These are phyloP conservation scores for Syngnathus floridae DNA, from an alignment of 2,113 vertebrate genomes.

Conservation along the genomic window DNA sequence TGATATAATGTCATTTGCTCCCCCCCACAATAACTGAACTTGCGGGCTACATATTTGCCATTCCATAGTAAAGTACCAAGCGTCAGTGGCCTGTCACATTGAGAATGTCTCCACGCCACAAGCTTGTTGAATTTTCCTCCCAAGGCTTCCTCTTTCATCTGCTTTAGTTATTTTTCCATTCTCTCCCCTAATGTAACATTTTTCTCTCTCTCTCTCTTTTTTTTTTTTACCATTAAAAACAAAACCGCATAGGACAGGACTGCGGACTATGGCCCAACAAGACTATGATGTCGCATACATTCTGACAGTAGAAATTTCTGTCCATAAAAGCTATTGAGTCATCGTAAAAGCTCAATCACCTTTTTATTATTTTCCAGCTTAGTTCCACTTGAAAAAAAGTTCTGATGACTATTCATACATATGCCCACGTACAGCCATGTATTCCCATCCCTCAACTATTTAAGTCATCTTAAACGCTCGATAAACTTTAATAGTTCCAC, in stretches of 20 bases:
- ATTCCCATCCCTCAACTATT: not conserved
- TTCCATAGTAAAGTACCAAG: conserved; percentile 59
- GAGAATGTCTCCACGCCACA: conserved; percentile 35
- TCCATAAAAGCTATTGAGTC: conserved; percentile 8
- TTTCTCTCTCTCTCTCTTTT: not conserved
- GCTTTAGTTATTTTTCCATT: conserved; percentile 4
- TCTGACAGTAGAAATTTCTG: conserved; percentile 30
- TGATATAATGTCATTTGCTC: conserved; percentile 14
- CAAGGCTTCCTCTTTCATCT: conserved; percentile 19
- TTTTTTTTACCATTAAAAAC: conserved; percentile 11
- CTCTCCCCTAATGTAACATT: not conserved
- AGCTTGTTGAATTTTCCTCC: conserved; percentile 43
- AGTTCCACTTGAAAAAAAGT: not conserved
- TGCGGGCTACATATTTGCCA: conserved; percentile 53
- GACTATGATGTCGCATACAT: conserved; percentile 37
- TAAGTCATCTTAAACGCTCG: not conserved
- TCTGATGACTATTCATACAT: no score
- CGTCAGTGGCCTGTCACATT: conserved; percentile 47
- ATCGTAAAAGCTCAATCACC: not conserved
- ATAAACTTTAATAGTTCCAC: no score
- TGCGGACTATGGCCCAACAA: not conserved
- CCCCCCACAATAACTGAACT: conserved; percentile 34
- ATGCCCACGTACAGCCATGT: conserved; percentile 1
- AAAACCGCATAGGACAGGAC: conserved; percentile 40
- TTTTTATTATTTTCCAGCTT: not conserved